A percentile compares a stretch with the other conserved stretches of the same genome.
phyloP scores from a whole-genome alignment of 2,888 invertebrate genomes.

The Osmoderma eremita region DNA sequence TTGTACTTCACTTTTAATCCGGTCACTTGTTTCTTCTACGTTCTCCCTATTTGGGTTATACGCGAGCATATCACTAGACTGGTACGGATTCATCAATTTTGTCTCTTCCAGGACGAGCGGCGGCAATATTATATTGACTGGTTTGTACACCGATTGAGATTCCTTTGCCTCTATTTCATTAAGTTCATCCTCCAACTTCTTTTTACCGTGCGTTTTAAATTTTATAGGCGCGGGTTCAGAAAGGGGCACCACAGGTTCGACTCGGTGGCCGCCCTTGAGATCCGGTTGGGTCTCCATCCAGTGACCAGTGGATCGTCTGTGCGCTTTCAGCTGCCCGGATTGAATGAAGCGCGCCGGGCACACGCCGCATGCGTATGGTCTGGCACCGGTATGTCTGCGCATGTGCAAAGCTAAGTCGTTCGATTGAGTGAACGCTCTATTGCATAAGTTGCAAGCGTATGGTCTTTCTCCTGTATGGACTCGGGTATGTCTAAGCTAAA shows the following conservation, averaged over 20 bases:
- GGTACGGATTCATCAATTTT: constrained; percentile 55
- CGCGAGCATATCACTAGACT: constrained; percentile 49
- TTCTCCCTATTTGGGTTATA: constrained; percentile 37
- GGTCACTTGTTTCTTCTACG: constrained; percentile 21
- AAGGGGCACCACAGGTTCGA: constrained; percentile 61
- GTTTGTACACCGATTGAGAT: constrained; percentile 18
- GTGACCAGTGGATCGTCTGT: constrained; percentile 72
- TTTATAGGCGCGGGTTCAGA: constrained; percentile 61
- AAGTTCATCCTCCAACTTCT: constrained; percentile 44
- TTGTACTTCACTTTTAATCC: constrained; percentile 47
- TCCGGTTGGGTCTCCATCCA: constrained; percentile 64
- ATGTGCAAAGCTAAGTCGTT: constrained; percentile 77
- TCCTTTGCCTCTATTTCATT: constrained; percentile 11
- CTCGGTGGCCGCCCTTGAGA: constrained; percentile 62
- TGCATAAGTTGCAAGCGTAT: constrained; percentile 63
- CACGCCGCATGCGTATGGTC: constrained; percentile 73
- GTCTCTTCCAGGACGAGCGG: constrained; percentile 55
- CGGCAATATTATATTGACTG: constrained; percentile 45
- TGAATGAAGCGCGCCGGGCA: constrained; percentile 77
- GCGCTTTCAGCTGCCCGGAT: constrained; percentile 70
- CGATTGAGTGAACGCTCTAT: constrained; percentile 73
- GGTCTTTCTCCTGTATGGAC: constrained; percentile 64
- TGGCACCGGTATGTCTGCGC: constrained; percentile 75
- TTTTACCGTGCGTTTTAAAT: constrained; percentile 60
- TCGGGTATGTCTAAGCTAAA: constrained; percentile 61